A percentile compares a stretch with the other conserved stretches of the same genome.
phyloP scores from a whole-genome alignment of 2,113 vertebrate genomes.

The Brachypodius melanocephalos region DNA sequence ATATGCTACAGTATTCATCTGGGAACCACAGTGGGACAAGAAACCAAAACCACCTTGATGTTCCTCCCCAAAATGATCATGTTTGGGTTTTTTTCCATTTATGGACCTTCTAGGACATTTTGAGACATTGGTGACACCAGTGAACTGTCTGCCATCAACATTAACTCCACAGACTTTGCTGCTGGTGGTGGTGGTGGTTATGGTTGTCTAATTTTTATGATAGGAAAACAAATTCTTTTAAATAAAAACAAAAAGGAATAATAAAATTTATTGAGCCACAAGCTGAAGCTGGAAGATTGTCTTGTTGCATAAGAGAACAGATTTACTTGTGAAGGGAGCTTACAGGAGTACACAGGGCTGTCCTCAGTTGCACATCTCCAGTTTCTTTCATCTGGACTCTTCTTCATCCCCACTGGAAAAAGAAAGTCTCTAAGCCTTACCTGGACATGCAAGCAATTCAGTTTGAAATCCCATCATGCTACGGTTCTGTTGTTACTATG shows the following conservation, averaged over 20 bases:
- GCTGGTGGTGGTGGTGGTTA: conserved; percentile 74
- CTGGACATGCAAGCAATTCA: neutral
- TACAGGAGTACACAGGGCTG: neutral
- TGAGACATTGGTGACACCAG: conserved; percentile 58
- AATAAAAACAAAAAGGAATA: conserved; percentile 79
- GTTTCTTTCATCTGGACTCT: conserved; percentile 14
- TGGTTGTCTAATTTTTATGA: conserved; percentile 77
- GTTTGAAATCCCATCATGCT: neutral
- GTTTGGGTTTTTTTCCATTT: conserved; percentile 53
- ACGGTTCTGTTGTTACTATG: conserved; percentile 13
- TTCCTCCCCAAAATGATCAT: conserved; percentile 54
- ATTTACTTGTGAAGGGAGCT: conserved; percentile 50
- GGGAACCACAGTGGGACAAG: conserved; percentile 63
- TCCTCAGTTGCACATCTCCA: neutral
- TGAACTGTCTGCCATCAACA: conserved; percentile 69
- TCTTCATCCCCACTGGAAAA: neutral
- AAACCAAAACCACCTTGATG: conserved; percentile 44
- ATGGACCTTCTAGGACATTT: conserved; percentile 53
- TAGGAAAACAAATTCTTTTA: conserved; percentile 78
- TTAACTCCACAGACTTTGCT: conserved; percentile 74
- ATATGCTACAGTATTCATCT: conserved; percentile 50
- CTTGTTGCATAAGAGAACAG: conserved; percentile 46
- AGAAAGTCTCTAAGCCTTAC: conserved; percentile 9
- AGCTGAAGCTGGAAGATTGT: conserved; percentile 64
- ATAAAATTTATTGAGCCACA: conserved; percentile 77